Base-by-base conservation (phyloP, 92 coral and sea anemone genomes). In the Porites lobata region DNA sequence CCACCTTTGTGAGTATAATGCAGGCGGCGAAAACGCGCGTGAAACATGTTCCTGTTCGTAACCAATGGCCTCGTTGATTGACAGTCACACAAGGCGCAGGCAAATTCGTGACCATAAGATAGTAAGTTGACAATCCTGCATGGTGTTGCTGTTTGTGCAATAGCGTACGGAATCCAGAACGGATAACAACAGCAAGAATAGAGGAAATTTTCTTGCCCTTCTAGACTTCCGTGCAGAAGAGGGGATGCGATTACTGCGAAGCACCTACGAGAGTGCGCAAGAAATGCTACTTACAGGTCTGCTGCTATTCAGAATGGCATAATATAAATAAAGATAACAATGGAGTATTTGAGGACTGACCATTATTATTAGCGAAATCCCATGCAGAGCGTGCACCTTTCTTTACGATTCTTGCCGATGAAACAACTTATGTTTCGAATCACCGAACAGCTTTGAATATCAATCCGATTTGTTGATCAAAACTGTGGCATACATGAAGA, bases 301-400 rank as follows among this genome's bases (percentile, higher is more conserved):
- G 57, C 84, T 50, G 21, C 62, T 32, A 90, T 86, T 76, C 84
- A 86, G 78, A 86, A 86, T 74, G 87, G 85, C 21, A 72, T 86
- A 22, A 22, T 22, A 22, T 22, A 22, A 53, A 80, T 80, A 58
- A 38, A 11, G 67, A 64, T 81, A 63, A 78, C 86, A 75, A 57
- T 22, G 64, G 86, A 85, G 77, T 43, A 76, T 54, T 50, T 75
- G 67, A 22, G 88, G 70, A 19, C 54, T 22, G 24, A 22, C 68
- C 78, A 89, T 22, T n/a, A 83, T 89, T 65, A 38, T 79, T 24
- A 14, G 67, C 63, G 82, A 90, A 84, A 84, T 90, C 19, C 86
- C 82, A 76, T 11, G 83, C 82, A 76, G 75, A 65, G 61, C 58
- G 68, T 43, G 75, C 19, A 10, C 83, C 72, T 61, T 78, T 63